A percentile compares a stretch with the other conserved stretches of the same genome.
Conservation (phyloP, 2,888 invertebrate species). For the Steinernema hermaphroditum region DNA sequence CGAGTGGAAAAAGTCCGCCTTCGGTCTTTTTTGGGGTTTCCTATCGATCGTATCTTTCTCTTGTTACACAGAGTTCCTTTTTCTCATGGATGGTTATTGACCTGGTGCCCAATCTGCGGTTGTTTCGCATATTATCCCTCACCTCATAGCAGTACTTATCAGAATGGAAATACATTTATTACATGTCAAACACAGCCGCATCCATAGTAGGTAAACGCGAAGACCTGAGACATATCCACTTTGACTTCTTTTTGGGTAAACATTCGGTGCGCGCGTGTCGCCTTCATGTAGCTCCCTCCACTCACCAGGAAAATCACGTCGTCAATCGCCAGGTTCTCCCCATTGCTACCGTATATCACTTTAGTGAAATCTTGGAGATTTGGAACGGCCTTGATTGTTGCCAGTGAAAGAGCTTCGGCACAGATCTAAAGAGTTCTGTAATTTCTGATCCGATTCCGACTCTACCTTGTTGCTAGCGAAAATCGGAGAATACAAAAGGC, state of each 20-base stretch:
- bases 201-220: neutral
- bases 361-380: neutral
- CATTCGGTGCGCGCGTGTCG: neutral
- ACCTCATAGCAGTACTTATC: too few species aligned
- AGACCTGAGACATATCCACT: neutral
- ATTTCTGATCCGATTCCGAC: neutral
- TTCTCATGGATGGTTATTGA: too few species aligned
- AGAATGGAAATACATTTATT: too few species aligned
- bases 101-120: too few species aligned
- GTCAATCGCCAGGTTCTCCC: neutral
- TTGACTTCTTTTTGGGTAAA: neutral
- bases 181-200: too few species aligned
- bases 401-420: neutral
- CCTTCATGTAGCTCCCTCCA: neutral
- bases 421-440: neutral
- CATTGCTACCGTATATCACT: neutral
- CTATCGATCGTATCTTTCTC: too few species aligned
- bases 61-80: too few species aligned
- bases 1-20: too few species aligned
- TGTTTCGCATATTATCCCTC: too few species aligned
- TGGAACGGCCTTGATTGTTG: neutral
- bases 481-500: neutral
- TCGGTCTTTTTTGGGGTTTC: too few species aligned
- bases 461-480: constrained; percentile 2
- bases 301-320: neutral